Base-by-base conservation (phyloP, 1,140 invertebrate species). In the Drosophila bocki region DNA sequence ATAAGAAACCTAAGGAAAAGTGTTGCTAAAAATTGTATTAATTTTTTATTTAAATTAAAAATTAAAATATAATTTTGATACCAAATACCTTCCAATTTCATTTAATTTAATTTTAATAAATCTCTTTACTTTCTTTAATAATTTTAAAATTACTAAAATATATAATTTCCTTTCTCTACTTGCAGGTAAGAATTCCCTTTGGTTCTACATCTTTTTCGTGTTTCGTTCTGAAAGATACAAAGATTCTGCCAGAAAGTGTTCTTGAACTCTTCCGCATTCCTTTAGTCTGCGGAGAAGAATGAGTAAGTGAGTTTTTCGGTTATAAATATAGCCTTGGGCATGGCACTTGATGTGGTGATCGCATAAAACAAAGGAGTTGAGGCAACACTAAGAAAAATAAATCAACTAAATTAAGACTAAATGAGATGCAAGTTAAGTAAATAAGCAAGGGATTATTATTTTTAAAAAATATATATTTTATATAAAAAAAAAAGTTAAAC, bases 181-280 rank as follows among this genome's bases (percentile, higher is more conserved):
- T 54, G 7, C 51, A 54, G 51, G 51, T 54, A 54, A 37, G 17
- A 37, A 37, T 15, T 37, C 17, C 2, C 17, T 8, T 54, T 15
- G 33, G 19, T 6, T 22, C 5, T 5, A 3, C 33, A 15, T 37
- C 12, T 22, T 37, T 15, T 37, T 37, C 17, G 3, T 8, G 17
- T 35, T 35, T 35, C 17, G 3, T 22, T 22, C 3, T 13, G 4
- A 15, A 37, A 22, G 33, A 54, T n/a, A 37, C 13, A 54, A 54
- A 47, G 19, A 47, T 47, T 15, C 45, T 15, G 17, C 51, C 8
- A 37, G 51, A 37, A 15, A 54, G 47, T 74, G 51, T 57, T 64
- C 37, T 33, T 42, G 62, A 57, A 64, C 62, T 64, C 51, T 64
- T 64, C 62, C 62, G 62, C 62, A 64, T 57, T 64, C 53, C 51